Evolutionary conservation across 2,113 vertebrate genomes (phyloP).

Genomic region (Carassius carassius): DNA sequence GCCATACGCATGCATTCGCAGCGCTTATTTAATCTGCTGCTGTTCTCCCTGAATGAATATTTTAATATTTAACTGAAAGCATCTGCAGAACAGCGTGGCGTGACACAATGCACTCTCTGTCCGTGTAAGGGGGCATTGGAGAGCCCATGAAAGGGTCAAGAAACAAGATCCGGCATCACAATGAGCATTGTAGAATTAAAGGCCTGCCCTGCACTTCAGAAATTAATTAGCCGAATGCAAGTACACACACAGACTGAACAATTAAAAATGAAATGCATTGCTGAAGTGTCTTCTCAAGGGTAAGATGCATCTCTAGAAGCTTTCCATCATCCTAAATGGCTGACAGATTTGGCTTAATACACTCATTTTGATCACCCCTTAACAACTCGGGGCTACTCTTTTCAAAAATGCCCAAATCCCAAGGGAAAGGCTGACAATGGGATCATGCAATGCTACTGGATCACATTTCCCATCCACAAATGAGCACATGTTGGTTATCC

Average conservation of each 20-base stretch:
- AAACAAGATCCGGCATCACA: conserved; percentile 67
- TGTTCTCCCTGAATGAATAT: conserved; percentile 77
- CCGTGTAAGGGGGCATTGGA: conserved; percentile 47
- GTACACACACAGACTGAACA: background rate
- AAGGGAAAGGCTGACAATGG: conserved; percentile 45
- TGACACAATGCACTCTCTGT: conserved; percentile 59
- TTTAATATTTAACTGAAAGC: conserved; percentile 80
- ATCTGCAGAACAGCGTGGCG: conserved; percentile 66
- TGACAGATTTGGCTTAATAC: background rate
- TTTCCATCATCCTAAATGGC: background rate
- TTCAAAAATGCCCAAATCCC: conserved; percentile 25
- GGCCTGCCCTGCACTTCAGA: conserved; percentile 42
- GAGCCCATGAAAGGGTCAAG: conserved; percentile 70
- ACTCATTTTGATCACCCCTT: background rate
- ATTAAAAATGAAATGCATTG: background rate
- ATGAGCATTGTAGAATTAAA: conserved; percentile 62
- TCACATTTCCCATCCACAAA: conserved; percentile 34
- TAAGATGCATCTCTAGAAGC: background rate
- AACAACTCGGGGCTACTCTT: background rate
- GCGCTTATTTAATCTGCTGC: conserved; percentile 74
- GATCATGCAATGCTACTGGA: conserved; percentile 1
- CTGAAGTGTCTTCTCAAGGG: background rate
- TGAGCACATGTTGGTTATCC: conserved; percentile 30
- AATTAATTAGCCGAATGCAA: conserved; percentile 17
- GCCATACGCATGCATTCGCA: conserved; percentile 53